A percentile compares a stretch with the other conserved stretches of the same genome.
Evolutionary conservation across 64 coral and sea anemone genomes (phyloP).

Genomic region (Montipora foliosa): DNA sequence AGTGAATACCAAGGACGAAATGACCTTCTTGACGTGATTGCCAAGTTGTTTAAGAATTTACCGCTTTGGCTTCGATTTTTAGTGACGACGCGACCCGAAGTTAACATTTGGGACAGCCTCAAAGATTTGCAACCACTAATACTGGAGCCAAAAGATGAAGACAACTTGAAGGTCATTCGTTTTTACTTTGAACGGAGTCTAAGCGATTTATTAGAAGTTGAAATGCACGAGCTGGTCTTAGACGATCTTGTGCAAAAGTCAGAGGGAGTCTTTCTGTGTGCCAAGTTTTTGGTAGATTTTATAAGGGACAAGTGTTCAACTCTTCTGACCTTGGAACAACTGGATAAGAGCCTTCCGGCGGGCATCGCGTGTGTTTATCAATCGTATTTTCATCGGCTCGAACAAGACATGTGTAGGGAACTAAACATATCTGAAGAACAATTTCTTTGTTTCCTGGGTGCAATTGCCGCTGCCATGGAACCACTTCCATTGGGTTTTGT

Average conservation of each 20-base stretch:
- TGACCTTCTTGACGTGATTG: slow-evolving; percentile 37
- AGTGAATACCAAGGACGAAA: slow-evolving; percentile 30
- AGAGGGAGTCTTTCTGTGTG: neutral
- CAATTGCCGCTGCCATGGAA: neutral
- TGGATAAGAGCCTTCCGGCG: neutral
- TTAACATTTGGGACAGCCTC: neutral
- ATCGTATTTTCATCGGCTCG: neutral
- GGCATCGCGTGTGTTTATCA: neutral
- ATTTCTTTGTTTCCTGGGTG: neutral
- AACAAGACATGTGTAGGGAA: neutral
- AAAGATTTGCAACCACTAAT: neutral
- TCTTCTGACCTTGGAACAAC: neutral
- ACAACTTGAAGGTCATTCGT: slow-evolving; percentile 5
- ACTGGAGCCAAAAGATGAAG: slow-evolving; percentile 10
- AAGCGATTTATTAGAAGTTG: neutral
- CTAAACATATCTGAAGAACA: neutral
- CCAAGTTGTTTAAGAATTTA: slow-evolving; percentile 1
- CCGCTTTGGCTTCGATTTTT: slow-evolving; percentile 50
- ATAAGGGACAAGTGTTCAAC: neutral
- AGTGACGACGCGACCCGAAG: slow-evolving; percentile 53
- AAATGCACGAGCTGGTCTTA: neutral
- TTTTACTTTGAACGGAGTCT: neutral
- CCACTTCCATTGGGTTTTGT: neutral
- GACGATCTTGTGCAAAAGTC: slow-evolving; percentile 2
- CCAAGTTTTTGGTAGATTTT: neutral